Evolutionary conservation across 2,888 invertebrate genomes (phyloP), one percentile per base, ranked within the genome.

Genomic region (Anagyrus pseudococci): DNA sequence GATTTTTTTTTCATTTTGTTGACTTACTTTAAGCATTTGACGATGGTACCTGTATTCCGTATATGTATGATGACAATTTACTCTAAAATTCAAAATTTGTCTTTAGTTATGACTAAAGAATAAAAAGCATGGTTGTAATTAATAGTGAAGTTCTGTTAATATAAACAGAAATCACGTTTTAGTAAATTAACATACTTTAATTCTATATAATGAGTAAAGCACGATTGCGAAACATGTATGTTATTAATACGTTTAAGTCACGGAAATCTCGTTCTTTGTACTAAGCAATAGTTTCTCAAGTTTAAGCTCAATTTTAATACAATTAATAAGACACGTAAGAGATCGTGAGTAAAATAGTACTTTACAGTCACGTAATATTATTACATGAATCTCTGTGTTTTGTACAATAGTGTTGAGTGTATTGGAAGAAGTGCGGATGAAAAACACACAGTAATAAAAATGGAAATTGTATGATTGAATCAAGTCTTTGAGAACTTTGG

Each of bases 201-300:
- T 55, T 54, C 48, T 43, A 33, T 63, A n/a, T n/a, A n/a, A n/a
- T 58, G 26, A 50, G 25, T 17, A 19, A 53, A 57, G 49, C 60
- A 64, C 37, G 33, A 20, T 57, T 55, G 26, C 52, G 59, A 44
- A 37, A 44, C 25, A 50, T 49, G 23, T 53, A 29, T 23, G 43
- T 29, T 47, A 53, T 54, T 46, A 33, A 52, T 58, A 20, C 56
- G 57, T 59, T 56, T 57, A 37, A 37, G 15, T 75, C 75, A 73
- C 73, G 75, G 76, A 77, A 78, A 74, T 74, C 73, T 75, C 75
- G 73, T 74, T 77, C 75, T 76, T 75, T 77, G 75, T 76, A 77
- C 73, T 78, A 76, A 71, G 74, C 74, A 77, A 76, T 77, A 77
- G 75, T 72, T 74, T 75, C 75, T 74, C 66, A 72, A 74, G 71